Base-by-base conservation (phyloP, 1,140 invertebrate genomes). In the Tigriopus japonicus region DNA sequence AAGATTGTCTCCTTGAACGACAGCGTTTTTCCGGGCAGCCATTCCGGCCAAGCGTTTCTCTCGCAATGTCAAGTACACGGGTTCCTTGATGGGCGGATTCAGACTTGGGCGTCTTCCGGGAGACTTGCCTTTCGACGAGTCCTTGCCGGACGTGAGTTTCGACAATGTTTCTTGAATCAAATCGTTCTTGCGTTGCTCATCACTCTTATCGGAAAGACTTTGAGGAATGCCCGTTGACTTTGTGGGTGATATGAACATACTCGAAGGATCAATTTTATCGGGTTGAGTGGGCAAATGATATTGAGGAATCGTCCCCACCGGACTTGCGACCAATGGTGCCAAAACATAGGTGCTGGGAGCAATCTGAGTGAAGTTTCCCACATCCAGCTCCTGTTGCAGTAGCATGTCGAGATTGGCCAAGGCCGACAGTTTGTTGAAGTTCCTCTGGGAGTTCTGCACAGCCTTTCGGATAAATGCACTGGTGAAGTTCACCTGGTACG, bases 181-280 rank as follows among this genome's bases (percentile, higher is more conserved):
- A 42, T 58, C 55, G 28, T 58, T 58, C 23, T 58, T 58, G 21
- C 55, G 17, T 40, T 58, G 21, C 40, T 58, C 55, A 23, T 58
- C 55, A 10, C 19, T 23, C 21, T 54, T 54, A 28, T 35, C 28
- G 28, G 28, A 35, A 35, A 35, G 28, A 35, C 9, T 35, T 35
- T 35, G 28, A 35, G 28, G 28, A 35, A 35, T 35, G 28, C 28
- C 3, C 9, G 28, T 9, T 35, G 28, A 9, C 28, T 35, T 35
- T 35, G 28, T 35, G 3, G 28, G 28, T 9, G 28, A 35, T 35
- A 35, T 3, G 28, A 35, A 35, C 28, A 35, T 35, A 9, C 3
- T 9, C 28, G 28, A 35, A 35, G 28, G 28, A 9, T 35, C 28
- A 35, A 35, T 35, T 9, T 35, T 35, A 5, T 35, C 28, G 9